phyloP scores from a whole-genome alignment of 2,113 vertebrate genomes.

The Eptatretus burgeri region DNA sequence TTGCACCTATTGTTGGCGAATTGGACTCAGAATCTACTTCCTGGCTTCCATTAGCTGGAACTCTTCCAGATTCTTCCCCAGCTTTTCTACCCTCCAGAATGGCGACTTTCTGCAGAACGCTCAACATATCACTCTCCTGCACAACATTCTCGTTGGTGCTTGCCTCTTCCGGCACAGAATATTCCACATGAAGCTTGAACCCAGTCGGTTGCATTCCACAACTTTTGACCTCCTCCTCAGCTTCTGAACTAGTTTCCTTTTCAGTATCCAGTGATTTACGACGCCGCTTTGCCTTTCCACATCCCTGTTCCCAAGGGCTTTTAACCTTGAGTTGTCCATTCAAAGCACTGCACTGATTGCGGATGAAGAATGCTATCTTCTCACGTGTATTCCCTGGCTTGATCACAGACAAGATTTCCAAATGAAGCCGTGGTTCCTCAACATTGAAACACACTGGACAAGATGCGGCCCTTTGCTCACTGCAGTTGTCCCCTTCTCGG shows the following conservation, averaged over 20 bases:
- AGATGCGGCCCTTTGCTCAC: background rate
- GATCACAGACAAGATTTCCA: constrained; percentile 90
- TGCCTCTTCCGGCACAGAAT: background rate
- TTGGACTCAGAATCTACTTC: background rate
- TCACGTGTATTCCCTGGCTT: constrained; percentile 90
- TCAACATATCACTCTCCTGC: background rate
- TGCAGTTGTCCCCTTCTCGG: background rate
- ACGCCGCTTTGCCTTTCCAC: constrained; percentile 53
- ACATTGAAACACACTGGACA: background rate
- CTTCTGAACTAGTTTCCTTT: background rate
- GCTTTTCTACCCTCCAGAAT: background rate
- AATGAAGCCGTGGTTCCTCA: constrained; percentile 51
- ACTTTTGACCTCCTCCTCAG: too few relatives aligned
- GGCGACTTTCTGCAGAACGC: background rate
- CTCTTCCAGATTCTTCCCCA: background rate
- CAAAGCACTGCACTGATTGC: constrained; percentile 35
- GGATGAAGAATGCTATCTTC: constrained; percentile 83
- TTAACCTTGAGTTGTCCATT: constrained; percentile 39
- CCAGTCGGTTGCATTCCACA: too few relatives aligned
- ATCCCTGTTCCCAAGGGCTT: constrained; percentile 54
- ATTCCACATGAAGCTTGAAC: background rate
- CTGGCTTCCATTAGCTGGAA: background rate
- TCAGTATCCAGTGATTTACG: constrained; percentile 41
- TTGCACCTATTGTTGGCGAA: too few relatives aligned
- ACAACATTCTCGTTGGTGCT: constrained; percentile 2